Base-by-base conservation (phyloP, 2,888 invertebrate genomes). In the Ferdinandea cuprea region DNA sequence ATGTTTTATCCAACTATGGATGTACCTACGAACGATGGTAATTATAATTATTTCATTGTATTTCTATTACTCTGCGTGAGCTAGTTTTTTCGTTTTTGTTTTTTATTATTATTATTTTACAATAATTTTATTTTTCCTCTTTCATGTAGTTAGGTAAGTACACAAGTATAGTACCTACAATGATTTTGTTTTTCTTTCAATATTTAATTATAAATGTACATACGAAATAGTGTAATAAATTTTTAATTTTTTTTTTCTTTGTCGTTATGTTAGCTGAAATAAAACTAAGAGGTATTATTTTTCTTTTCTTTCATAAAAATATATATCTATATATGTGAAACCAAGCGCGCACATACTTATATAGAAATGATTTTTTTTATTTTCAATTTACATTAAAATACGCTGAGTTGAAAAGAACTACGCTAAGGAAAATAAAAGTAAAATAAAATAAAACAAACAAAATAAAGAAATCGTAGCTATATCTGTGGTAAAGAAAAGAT, bases 351-450 rank as follows among this genome's bases (percentile, higher is more conserved):
- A 32, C n/a, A 17, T 19, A 7, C 44, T 44, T 58, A 5, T 61
- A 46, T 61, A 61, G n/a, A 66, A 52, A 66, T 30, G 9, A 44
- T 25, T 8, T 35, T 48, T 48, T 30, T 63, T 32, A 32, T 32
- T 54, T 61, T 52, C 35, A 52, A 61, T 72, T 72, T 35, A 61
- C 72, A 54, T 72, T 72, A 52, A 35, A 69, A 69, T 69, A 58
- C 69, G 52, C 13, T 17, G 42, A 61, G 32, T 48, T 61, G 44
- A 56, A 54, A 65, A 35, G 52, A 65, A 63, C 44, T 54, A 61
- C 32, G 44, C 50, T 42, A 32, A 59, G 25, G 30, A 25, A 54
- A 68, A 30, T 54, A 40, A 42, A 44, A 46, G 21, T 40, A 46
- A 35, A 56, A 13, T 40, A 40, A 32, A 54, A 25, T 17, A 42